Evolutionary conservation across 2,797 vertebrate species (phyloP).

Genomic region (Gouania willdenowi): DNA sequence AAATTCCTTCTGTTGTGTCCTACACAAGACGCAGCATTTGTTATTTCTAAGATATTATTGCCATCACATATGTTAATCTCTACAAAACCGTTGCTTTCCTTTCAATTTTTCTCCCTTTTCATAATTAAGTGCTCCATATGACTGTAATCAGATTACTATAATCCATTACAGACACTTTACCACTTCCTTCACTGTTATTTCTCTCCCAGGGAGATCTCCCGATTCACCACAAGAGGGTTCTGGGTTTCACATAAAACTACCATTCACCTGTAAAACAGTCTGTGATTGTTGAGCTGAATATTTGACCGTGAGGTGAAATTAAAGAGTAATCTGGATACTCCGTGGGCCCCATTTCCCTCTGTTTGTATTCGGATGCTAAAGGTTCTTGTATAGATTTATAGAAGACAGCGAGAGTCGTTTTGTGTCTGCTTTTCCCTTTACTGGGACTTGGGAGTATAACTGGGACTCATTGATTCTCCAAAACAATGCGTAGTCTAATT

Average conservation of each 20-base stretch:
- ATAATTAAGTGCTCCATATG: not conserved
- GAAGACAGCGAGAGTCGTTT: slow-evolving; percentile 1
- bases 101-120: not conserved
- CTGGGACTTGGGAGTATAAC: slow-evolving; percentile 16
- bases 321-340: no score
- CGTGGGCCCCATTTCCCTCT: not conserved
- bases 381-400: not conserved
- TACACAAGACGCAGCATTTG: rapidly evolving
- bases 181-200: not conserved
- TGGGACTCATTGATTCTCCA: slow-evolving; percentile 28
- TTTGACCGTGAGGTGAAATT: no score
- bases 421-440: slow-evolving; percentile 8
- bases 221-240: slow-evolving; percentile 38
- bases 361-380: not conserved
- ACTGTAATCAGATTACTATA: not conserved
- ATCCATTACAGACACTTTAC: not conserved
- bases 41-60: not conserved
- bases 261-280: slow-evolving; percentile 2
- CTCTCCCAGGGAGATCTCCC: not conserved
- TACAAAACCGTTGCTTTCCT: no score
- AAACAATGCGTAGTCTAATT: slow-evolving; percentile 49
- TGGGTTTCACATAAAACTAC: slow-evolving; percentile 2
- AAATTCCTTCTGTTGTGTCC: not conserved
- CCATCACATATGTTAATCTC: no score
- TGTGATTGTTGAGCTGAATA: no score